Percentiles rank a stretch among this genome's conserved stretches.
These are phyloP conservation scores for Catharus minimus DNA, from an alignment of 2,113 vertebrate species.

Conservation along the genomic window DNA sequence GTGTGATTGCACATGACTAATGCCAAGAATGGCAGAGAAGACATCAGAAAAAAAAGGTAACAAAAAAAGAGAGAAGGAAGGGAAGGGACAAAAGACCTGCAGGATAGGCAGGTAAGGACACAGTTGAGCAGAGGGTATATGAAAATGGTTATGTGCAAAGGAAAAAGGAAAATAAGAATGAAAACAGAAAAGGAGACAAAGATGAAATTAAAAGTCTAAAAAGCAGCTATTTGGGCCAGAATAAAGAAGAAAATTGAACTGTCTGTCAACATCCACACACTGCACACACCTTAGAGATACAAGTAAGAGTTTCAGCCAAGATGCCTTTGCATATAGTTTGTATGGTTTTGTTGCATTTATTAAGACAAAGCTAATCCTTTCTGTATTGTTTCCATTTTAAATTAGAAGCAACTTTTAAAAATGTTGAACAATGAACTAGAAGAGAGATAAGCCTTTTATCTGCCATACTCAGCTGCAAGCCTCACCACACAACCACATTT, in stretches of 20 bases:
- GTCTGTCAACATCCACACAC: background rate
- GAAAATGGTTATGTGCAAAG: background rate
- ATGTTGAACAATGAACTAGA: background rate
- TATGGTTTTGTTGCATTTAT: background rate
- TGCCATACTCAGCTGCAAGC: background rate
- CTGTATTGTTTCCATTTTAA: background rate
- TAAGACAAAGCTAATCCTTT: conserved; percentile 27
- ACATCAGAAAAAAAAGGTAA: background rate
- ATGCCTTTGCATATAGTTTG: background rate
- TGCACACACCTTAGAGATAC: background rate
- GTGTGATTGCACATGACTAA: background rate
- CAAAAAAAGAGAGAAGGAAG: background rate
- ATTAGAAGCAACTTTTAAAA: background rate
- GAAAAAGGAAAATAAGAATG: background rate
- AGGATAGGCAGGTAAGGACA: background rate
- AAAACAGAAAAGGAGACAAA: background rate
- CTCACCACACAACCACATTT: conserved; percentile 1
- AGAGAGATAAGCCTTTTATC: conserved; percentile 33
- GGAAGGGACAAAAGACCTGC: background rate
- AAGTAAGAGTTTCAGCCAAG: background rate
- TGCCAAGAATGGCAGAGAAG: background rate
- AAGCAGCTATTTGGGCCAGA: background rate
- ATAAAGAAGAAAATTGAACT: background rate
- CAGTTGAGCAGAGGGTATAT: background rate
- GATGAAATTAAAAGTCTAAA: background rate